Conservation (phyloP, 2,797 vertebrate genomes). For the Holocentrus rufus region DNA sequence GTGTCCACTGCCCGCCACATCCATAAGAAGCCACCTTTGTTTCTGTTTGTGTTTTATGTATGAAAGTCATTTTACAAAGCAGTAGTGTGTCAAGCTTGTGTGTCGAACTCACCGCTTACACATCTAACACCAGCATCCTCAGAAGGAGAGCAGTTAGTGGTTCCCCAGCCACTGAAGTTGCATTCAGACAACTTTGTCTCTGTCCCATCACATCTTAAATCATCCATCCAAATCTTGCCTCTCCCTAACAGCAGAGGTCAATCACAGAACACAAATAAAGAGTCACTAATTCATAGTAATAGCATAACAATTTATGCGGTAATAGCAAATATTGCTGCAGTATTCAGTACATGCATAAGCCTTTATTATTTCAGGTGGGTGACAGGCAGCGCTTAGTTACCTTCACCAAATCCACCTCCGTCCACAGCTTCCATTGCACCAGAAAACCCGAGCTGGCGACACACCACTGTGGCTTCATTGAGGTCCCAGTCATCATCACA, state of each 20-base stretch:
- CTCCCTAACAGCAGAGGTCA: constrained; percentile 33
- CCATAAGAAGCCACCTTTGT: too few species aligned
- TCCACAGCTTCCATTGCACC: constrained; percentile 6
- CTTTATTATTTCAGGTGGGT: too few species aligned
- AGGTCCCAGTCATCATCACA: constrained; percentile 61
- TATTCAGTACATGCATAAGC: not conserved
- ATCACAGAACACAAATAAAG: not conserved
- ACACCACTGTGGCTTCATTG: constrained; percentile 48
- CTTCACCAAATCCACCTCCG: constrained; percentile 40
- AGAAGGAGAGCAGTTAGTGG: constrained; percentile 31
- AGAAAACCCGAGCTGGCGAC: constrained; percentile 49
- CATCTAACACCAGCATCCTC: constrained; percentile 62
- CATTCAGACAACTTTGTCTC: constrained; percentile 44
- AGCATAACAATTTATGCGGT: not conserved
- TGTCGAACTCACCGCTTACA: constrained; percentile 43
- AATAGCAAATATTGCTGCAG: not conserved
- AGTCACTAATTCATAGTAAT: not conserved
- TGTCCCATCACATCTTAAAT: constrained; percentile 30
- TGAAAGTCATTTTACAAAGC: too few species aligned
- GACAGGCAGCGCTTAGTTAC: constrained; percentile 29
- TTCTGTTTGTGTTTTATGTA: too few species aligned
- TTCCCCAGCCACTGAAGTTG: constrained; percentile 31
- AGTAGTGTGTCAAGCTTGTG: too few species aligned
- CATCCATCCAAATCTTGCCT: constrained; percentile 54
- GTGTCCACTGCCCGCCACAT: too few species aligned